Evolutionary conservation across 2,888 invertebrate genomes (phyloP), one percentile per base, ranked within the genome.

Genomic region (Amphipoea oculea): DNA sequence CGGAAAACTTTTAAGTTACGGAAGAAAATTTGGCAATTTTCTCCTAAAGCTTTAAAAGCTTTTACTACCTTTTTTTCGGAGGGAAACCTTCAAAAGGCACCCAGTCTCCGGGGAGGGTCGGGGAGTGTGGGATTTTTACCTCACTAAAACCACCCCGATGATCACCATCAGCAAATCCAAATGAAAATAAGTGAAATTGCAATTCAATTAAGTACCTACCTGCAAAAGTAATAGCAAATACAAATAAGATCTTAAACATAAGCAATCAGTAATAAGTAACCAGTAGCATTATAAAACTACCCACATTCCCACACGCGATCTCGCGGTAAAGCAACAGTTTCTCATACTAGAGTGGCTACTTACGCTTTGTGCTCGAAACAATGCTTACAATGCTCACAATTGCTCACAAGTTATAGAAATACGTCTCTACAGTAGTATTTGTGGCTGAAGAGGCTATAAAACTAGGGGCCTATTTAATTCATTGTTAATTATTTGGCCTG

Each of bases 221-320:
- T 51, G n/a, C 12, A 51, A 78, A 14, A 20, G 1, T 45, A 29
- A 66, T 51, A 36, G 5, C 5, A 67, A 73, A 68, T 36, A 62
- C 60, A 63, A 74, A 76, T 3, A 75, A 72, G 3, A 77, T 48
- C 2, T 69, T 40, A 65, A 76, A 84, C 42, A 2, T 23, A 72
- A 72, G 14, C 36, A 82, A 69, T 69, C 62, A 9, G 29, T 40
- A 72, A 76, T 68, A 79, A 75, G 73, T 79, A 79, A 60, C 66
- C 40, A 76, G 66, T 83, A 74, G 70, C 82, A 84, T 73, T 75
- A 29, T 20, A 36, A 40, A 57, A 60, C 54, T 86, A 89, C 95
- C 94, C 95, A 95, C 93, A 96, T 96, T 96, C 96, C 94, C 96
- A 96, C 94, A 95, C 92, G 87, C 89, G 89, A 91, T 90, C 89